Evolutionary conservation across 2,888 invertebrate genomes (phyloP), one percentile per base, ranked within the genome.

Genomic region (Drosophila rubida): DNA sequence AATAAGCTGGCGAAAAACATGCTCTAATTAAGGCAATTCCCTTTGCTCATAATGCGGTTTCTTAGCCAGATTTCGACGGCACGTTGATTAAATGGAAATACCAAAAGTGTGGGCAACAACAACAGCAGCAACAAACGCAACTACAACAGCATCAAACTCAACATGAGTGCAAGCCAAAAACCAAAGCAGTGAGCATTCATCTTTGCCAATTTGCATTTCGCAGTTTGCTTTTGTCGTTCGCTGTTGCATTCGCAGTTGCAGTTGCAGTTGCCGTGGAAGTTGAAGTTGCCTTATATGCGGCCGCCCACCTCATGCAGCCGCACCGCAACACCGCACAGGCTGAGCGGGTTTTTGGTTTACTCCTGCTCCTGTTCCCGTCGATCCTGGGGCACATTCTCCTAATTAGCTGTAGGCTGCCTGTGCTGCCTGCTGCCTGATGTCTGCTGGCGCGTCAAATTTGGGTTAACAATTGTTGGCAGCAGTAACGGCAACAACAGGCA

Each of bases 161-260:
- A 35, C 46, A 23, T 13, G 13, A 13, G 11, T 32, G n/a, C 9
- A 32, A 44, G 23, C 39, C 32, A 57, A 65, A 61, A 53, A 66
- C 41, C 66, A 71, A 62, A 55, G 60, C 73, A 51, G 41, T 35
- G 9, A 30, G 51, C 79, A 71, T 71, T 59, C 73, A 73, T 80
- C 86, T 80, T 68, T 60, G 77, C 73, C 79, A 81, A 84, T 87
- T 82, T 87, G 69, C 87, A 84, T 82, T 76, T 82, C 45, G 61
- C 71, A 62, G 66, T 71, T 65, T 57, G 11, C 60, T 45, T 32
- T 49, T 49, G 14, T 13, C 35, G 13, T 25, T 44, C 13, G 23
- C 39, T 27, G 14, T 25, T 44, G 44, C 44, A 13, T 48, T 53
- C 41, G 57, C 63, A 35, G 69, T 6, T 19, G 23, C 37, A 48